Evolutionary conservation across 2,888 invertebrate genomes (phyloP), one percentile per base, ranked within the genome.

Genomic region (Camptogramma bilineatum): DNA sequence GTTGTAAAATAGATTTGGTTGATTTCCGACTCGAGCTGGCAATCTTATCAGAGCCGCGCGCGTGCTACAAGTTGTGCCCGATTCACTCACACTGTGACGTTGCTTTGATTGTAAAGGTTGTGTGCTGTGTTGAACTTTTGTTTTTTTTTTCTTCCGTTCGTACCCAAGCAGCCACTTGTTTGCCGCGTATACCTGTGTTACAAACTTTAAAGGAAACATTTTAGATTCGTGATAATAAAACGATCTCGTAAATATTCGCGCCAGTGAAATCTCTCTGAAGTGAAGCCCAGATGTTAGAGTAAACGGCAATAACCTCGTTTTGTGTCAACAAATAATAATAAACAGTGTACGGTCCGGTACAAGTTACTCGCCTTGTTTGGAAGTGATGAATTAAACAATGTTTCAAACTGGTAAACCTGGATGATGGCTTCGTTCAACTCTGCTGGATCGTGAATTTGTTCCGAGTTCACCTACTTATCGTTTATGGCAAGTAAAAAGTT

Each of bases 401-500:
- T 73, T 82, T 77, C 86, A 83, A 87, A 90, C 87, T 90, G 85
- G 88, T 85, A 79, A 81, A 79, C 79, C 81, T 78, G 85, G 83
- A 82, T 78, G 80, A 91, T 87, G 88, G 82, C 81, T 76, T 84
- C 82, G 82, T 83, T 82, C 79, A 79, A 46, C 42, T 57, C 73
- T 79, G 76, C 79, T 77, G 80, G 80, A 85, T 84, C 85, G 77
- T 83, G 85, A 86, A 82, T 87, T 82, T 77, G 81, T 84, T 80
- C 77, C 80, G 78, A 82, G 83, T 84, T 91, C 91, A 91, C 90
- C 91, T 87, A 91, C 90, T 84, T 91, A 85, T 77, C 91, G 72
- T 92, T 86, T 91, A 92, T 86, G 93, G 93, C 92, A 91, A 91
- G 92, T 80, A 83, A 87, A 87, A 87, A 88, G 83, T 88, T 88